Base-by-base conservation (phyloP, 2,113 vertebrate genomes). In the Stictonetta naevosa region DNA sequence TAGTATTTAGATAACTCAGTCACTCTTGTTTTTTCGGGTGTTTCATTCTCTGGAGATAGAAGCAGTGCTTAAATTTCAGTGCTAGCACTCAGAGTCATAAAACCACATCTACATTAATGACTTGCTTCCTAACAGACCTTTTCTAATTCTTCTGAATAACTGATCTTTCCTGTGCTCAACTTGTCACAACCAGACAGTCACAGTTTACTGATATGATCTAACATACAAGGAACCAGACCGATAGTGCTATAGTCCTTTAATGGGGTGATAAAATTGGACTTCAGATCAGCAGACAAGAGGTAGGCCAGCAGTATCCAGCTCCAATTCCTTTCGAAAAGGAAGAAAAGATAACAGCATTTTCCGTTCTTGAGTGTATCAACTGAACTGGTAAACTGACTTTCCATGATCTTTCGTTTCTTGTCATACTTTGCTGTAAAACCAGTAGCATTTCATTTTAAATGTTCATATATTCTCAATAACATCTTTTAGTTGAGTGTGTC, bases 351-450 rank as follows among this genome's bases (percentile, higher is more conserved):
- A 86, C 73, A 77, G 46, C 64, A 69, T 90, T 93, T 92, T 93
- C 72, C 13, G 0, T 95, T 96, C 90, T 86, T 90, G 82, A 76
- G 15, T 93, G 16, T 71, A 78, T 90, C 85, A 90, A 23, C 90
- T 93, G 88, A 90, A 90, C 83, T 94, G 95, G 90, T 95, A 97
- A 97, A 97, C 82, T 86, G 34, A 91, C 83, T 93, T 93, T 93
- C 76, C 15, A 1, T 90, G 76, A 34, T 78, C 79, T 94, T 96
- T 69, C 21, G 16, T 73, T 83, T 88, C 86, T 88, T 92, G 48
- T 90, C 44, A 42, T 92, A 66, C n/a, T 82, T 93, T 64, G 5
- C 73, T 78, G 23, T 90, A 64, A 88, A 66, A 88, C 86, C 62
- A 36, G 5, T 58, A 77, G 26, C 38, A 53, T 86, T 92, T 92